These are phyloP conservation scores for Leucoraja erinaceus DNA, from an alignment of 2,113 vertebrate species.

Conservation along the genomic window DNA sequence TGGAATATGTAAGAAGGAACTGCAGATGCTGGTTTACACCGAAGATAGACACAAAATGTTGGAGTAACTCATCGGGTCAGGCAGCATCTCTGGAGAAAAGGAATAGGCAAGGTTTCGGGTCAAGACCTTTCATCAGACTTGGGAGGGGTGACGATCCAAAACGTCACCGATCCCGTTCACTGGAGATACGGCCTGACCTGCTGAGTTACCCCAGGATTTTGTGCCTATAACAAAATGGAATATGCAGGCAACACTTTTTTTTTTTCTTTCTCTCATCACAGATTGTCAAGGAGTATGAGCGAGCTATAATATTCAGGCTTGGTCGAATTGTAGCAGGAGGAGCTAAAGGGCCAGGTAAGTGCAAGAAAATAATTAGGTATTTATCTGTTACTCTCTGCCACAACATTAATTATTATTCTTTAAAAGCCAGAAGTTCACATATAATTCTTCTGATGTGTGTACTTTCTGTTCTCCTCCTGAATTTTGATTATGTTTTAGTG, in stretches of 20 bases:
- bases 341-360: slow-evolving; percentile 85
- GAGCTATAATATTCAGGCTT: slow-evolving; percentile 87
- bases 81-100: no score
- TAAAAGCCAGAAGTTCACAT: no score
- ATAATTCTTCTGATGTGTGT: background rate
- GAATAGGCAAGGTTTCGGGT: no score
- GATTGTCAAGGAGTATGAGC: slow-evolving; percentile 90
- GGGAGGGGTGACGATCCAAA: no score
- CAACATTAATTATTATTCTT: background rate
- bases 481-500: background rate
- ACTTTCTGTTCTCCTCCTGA: background rate
- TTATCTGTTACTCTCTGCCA: background rate
- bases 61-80: no score
- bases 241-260: background rate
- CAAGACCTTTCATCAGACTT: no score
- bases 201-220: no score
- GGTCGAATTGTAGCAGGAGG: slow-evolving; percentile 84
- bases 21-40: no score
- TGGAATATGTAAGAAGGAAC: background rate
- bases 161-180: no score
- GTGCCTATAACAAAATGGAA: background rate
- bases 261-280: slow-evolving; percentile 45
- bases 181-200: no score
- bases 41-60: no score
- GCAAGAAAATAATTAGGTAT: slow-evolving; percentile 19